Conservation (phyloP, 2,113 vertebrate species). For the Macrotis lagotis region DNA sequence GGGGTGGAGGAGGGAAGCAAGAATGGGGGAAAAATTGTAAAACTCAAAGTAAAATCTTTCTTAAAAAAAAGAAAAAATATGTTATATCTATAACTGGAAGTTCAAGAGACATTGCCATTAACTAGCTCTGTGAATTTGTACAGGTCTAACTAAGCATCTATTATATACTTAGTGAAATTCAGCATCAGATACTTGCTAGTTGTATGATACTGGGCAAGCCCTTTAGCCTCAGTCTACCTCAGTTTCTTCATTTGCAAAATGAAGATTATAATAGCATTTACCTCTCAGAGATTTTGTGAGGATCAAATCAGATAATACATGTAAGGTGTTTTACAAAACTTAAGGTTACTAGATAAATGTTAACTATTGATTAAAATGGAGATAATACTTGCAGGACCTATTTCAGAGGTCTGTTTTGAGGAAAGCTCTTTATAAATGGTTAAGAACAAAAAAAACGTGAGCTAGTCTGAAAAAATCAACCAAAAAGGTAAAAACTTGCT, state of each 20-base stretch:
- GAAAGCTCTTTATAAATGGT: not conserved
- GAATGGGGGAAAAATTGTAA: no score
- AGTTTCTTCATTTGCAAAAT: not conserved
- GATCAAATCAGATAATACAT: not conserved
- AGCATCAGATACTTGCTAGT: not conserved
- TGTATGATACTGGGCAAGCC: not conserved
- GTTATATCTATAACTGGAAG: not conserved
- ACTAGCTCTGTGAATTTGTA: not conserved
- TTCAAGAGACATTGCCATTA: not conserved
- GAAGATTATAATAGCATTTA: not conserved
- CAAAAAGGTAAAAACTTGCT: not conserved
- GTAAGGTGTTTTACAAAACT: not conserved
- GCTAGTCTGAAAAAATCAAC: not conserved
- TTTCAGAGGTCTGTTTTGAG: not conserved
- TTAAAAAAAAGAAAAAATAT: no score
- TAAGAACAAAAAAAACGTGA: not conserved
- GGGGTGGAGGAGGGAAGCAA: no score
- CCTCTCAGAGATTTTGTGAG: not conserved
- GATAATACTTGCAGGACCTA: not conserved
- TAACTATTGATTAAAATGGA: not conserved
- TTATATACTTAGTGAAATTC: not conserved
- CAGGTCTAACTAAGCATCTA: not conserved
- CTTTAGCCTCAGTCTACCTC: not conserved
- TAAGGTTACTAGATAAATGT: not conserved
- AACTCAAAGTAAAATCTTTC: no score